Conservation (phyloP, 2,113 vertebrate species). For the Peromyscus polionotus region DNA sequence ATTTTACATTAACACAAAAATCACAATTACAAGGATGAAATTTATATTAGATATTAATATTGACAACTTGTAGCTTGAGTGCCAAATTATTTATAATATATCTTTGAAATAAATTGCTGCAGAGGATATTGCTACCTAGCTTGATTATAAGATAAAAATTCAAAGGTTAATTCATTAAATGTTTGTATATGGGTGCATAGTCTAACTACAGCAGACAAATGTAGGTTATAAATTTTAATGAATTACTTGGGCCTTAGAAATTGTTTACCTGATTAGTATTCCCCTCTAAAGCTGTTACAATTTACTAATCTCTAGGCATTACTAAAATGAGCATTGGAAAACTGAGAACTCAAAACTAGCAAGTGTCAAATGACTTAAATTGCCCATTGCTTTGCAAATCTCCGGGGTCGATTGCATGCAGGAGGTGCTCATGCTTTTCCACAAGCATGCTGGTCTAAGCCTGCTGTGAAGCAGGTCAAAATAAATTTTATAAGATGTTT, state of each 20-base stretch:
- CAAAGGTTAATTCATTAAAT: neutral
- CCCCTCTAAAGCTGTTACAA: neutral
- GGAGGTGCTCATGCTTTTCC: neutral
- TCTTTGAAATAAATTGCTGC: neutral
- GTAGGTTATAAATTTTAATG: conserved; percentile 1
- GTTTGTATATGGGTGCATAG: neutral
- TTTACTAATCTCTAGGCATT: conserved; percentile 8
- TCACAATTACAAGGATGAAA: conserved; percentile 5
- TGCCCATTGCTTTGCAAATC: conserved; percentile 39
- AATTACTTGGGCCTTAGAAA: neutral
- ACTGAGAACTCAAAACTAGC: conserved; percentile 27
- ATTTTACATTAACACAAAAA: neutral
- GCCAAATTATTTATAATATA: neutral
- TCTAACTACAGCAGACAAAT: neutral
- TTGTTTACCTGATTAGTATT: conserved; percentile 7
- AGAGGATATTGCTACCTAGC: neutral
- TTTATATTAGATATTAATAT: neutral
- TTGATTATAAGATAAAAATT: neutral
- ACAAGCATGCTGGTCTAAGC: neutral
- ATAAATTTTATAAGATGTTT: neutral
- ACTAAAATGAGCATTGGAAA: conserved; percentile 16
- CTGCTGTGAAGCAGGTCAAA: neutral
- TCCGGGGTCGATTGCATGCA: neutral
- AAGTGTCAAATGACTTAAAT: conserved; percentile 34
- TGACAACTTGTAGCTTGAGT: neutral